Evolutionary conservation across 1,140 invertebrate genomes (phyloP).

Genomic region (Charaxes varanes): DNA sequence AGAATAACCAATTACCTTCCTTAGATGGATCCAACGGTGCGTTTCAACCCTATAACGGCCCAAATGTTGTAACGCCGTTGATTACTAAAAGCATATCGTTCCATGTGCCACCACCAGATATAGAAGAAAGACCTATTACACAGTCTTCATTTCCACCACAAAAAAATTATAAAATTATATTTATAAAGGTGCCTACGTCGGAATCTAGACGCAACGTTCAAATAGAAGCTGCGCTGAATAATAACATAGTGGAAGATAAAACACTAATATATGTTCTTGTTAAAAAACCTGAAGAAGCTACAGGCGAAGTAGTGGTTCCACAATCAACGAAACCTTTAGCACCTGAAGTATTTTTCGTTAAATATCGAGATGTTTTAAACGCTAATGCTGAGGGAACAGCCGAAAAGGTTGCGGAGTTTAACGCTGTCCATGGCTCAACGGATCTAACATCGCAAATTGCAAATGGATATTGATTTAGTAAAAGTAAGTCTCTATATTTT

Average conservation of each 20-base stretch:
- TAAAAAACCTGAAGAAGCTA: slow-evolving; percentile 84
- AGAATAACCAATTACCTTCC: background rate
- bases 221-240: slow-evolving; percentile 14
- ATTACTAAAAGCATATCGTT: slow-evolving; percentile 89
- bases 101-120: slow-evolving; percentile 87
- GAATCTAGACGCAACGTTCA: slow-evolving; percentile 13
- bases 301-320: slow-evolving; percentile 78
- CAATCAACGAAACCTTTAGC: slow-evolving; percentile 64
- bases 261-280: slow-evolving; percentile 86
- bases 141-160: slow-evolving; percentile 75
- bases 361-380: too few species aligned
- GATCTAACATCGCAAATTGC: too few species aligned
- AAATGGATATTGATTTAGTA: too few species aligned
- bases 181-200: slow-evolving; percentile 78
- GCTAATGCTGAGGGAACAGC: too few species aligned
- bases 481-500: too few species aligned
- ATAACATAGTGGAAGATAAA: slow-evolving; percentile 79
- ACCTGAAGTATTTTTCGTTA: slow-evolving; percentile 41
- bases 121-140: slow-evolving; percentile 77
- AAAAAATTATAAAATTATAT: slow-evolving; percentile 90
- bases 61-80: slow-evolving; percentile 66
- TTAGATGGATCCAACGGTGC: background rate
- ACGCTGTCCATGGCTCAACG: too few species aligned
- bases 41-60: background rate
- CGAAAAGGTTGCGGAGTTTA: too few species aligned